Percentiles rank a stretch among this genome's conserved stretches.
Evolutionary conservation across 2,888 invertebrate species (phyloP).

Genomic region (Caenorhabditis angaria): DNA sequence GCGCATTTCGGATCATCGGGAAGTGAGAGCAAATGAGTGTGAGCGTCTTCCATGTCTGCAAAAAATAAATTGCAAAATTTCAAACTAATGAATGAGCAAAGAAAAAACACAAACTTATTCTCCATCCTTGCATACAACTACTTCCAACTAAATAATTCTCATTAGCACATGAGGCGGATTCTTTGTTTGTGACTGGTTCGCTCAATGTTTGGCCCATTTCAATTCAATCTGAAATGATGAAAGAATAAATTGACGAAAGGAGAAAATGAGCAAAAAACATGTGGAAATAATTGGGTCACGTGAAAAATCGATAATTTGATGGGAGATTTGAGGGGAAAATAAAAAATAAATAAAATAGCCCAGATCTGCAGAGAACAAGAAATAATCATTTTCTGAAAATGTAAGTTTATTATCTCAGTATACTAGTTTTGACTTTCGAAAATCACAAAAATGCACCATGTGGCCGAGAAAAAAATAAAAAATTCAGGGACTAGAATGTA

Average conservation of each 20-base stretch:
- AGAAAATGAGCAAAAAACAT: background rate
- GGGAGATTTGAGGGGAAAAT: too few relatives aligned
- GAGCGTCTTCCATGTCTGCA: slow-evolving; percentile 92
- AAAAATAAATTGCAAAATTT: too few relatives aligned
- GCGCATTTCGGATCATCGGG: slow-evolving; percentile 88
- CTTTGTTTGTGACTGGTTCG: slow-evolving; percentile 86
- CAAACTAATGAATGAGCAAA: slow-evolving; percentile 12
- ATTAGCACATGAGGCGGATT: slow-evolving; percentile 68
- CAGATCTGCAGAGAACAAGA: too few relatives aligned
- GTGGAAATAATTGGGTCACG: too few relatives aligned
- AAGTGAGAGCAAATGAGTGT: slow-evolving; percentile 88
- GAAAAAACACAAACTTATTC: slow-evolving; percentile 79
- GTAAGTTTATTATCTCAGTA: too few relatives aligned
- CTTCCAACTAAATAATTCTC: slow-evolving; percentile 81
- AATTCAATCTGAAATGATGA: background rate
- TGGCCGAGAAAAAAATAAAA: too few relatives aligned
- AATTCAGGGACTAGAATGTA: too few relatives aligned
- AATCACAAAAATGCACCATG: too few relatives aligned
- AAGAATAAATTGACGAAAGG: background rate
- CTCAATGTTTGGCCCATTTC: slow-evolving; percentile 95
- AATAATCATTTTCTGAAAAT: too few relatives aligned
- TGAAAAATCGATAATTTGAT: background rate
- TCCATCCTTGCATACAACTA: slow-evolving; percentile 99
- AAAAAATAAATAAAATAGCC: too few relatives aligned
- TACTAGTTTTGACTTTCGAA: too few relatives aligned